Percentiles rank a stretch among this genome's conserved stretches.
These are phyloP conservation scores for Girardia tigrina DNA, from an alignment of 2,888 invertebrate genomes.

Conservation along the genomic window DNA sequence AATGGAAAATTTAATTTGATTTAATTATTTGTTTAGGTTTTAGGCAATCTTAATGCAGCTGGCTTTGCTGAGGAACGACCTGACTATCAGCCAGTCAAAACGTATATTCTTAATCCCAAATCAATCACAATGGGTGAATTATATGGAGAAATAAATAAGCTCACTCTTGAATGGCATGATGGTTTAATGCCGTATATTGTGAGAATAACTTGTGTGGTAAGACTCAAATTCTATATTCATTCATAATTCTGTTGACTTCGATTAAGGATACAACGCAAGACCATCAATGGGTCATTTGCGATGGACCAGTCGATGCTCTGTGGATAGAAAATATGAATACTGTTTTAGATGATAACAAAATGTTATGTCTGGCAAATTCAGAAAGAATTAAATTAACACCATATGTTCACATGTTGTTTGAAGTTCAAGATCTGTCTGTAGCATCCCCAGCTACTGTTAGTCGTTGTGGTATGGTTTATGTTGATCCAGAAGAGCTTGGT, in stretches of 20 bases:
- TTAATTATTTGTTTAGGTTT: constrained; percentile 59
- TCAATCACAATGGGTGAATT: constrained; percentile 72
- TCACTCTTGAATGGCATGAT: constrained; percentile 77
- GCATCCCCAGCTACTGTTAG: constrained; percentile 80
- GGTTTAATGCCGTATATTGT: constrained; percentile 65
- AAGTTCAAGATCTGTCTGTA: constrained; percentile 64
- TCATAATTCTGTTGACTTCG: neutral
- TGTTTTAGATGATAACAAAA: constrained; percentile 78
- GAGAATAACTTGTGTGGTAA: constrained; percentile 45
- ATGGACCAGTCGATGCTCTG: constrained; percentile 75
- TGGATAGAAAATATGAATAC: constrained; percentile 90
- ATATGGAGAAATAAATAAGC: constrained; percentile 69
- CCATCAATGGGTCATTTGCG: constrained; percentile 79
- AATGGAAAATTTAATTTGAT: constrained; percentile 34
- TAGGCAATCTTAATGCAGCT: constrained; percentile 58
- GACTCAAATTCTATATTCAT: neutral
- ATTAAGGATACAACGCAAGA: constrained; percentile 51
- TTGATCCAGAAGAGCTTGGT: constrained; percentile 68
- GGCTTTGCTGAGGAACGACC: constrained; percentile 56
- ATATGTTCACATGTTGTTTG: constrained; percentile 73
- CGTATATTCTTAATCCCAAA: constrained; percentile 73
- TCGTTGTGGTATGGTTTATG: constrained; percentile 69
- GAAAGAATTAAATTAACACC: constrained; percentile 75
- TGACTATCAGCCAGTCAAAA: constrained; percentile 62
- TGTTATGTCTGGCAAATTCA: constrained; percentile 76